Conservation (phyloP, 2,797 vertebrate genomes). For the Bovichtus diacanthus region DNA sequence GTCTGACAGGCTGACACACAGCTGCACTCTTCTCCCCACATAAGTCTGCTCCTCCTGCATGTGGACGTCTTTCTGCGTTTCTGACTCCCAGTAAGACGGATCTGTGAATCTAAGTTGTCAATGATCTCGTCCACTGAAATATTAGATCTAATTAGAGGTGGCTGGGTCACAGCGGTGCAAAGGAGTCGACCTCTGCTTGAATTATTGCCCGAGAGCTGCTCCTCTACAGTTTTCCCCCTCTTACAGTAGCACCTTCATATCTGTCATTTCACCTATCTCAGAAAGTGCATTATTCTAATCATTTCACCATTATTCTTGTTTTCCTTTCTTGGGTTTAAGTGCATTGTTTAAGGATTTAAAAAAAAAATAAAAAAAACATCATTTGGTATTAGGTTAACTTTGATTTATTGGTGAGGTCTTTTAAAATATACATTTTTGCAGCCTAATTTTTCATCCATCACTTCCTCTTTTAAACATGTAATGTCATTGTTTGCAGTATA, state of each 20-base stretch:
- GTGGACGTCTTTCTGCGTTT: constrained; percentile 34
- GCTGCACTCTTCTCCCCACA: neutral
- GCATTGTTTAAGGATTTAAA: neutral
- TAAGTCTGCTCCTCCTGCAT: neutral
- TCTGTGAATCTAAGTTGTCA: constrained; percentile 80
- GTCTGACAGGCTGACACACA: neutral
- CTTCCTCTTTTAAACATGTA: neutral
- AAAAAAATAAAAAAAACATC: too few relatives aligned
- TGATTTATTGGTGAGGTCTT: neutral
- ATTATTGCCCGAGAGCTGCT: constrained; percentile 74
- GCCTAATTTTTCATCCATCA: neutral
- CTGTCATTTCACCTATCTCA: neutral
- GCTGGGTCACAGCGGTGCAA: constrained; percentile 77
- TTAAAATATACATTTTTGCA: neutral
- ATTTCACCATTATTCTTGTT: neutral
- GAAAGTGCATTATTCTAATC: neutral
- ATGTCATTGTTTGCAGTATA: neutral
- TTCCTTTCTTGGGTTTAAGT: neutral
- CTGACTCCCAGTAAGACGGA: constrained; percentile 63
- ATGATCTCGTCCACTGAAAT: constrained; percentile 82
- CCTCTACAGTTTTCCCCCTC: constrained; percentile 38
- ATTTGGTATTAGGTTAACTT: fast-evolving
- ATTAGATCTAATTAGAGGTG: constrained; percentile 86
- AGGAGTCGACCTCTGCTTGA: constrained; percentile 80
- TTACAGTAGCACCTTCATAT: constrained; percentile 17